A percentile compares a stretch with the other conserved stretches of the same genome.
Evolutionary conservation across 1,140 invertebrate genomes (phyloP).

Genomic region (Neodiprion lecontei): DNA sequence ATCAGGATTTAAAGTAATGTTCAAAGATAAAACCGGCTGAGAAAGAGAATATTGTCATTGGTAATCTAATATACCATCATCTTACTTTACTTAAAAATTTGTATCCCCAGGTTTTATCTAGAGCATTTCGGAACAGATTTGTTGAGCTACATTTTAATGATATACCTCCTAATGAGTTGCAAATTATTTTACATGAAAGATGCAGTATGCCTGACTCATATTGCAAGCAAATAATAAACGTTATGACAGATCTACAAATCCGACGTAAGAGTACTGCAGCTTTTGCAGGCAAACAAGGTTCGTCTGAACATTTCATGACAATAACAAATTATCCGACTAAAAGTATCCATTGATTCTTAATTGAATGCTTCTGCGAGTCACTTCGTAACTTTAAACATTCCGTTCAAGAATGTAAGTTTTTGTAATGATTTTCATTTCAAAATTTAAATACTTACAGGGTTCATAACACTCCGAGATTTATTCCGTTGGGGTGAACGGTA

Average conservation of each 20-base stretch:
- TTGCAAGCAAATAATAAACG: conserved; percentile 90
- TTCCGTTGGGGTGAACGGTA: conserved; percentile 98
- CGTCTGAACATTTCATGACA: not conserved
- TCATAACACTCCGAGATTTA: conserved; percentile 93
- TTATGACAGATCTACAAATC: conserved; percentile 90
- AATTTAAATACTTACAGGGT: conserved; percentile 48
- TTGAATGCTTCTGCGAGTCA: too few relatives aligned
- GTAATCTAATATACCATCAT: not conserved
- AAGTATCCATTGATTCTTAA: too few relatives aligned
- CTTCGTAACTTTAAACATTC: not conserved
- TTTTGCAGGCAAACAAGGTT: conserved; percentile 91
- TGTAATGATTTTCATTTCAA: too few relatives aligned
- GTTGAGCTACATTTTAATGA: conserved; percentile 97
- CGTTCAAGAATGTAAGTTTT: not conserved
- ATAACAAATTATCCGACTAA: not conserved
- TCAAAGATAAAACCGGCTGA: not conserved
- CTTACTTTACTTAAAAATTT: not conserved
- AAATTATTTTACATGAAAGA: conserved; percentile 88
- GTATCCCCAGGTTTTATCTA: conserved; percentile 75
- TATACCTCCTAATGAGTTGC: conserved; percentile 88
- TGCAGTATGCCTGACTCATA: conserved; percentile 89
- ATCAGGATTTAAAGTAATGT: not conserved
- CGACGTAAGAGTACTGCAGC: conserved; percentile 84
- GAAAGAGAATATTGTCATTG: conserved; percentile 2
- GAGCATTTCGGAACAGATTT: conserved; percentile 97